Conservation (phyloP, 2,888 invertebrate species). For the Hylaea fasciaria region DNA sequence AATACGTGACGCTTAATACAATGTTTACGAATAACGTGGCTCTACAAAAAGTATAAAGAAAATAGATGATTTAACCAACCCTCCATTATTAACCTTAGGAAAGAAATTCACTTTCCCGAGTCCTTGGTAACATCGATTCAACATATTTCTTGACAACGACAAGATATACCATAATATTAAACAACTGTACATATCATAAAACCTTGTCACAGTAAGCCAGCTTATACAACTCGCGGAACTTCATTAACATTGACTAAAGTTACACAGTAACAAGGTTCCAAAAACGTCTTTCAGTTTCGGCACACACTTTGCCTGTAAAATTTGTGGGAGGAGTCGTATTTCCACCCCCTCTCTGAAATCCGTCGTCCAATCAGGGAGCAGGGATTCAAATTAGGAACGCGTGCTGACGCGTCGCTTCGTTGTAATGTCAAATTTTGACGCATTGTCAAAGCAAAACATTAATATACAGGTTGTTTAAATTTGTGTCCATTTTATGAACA, state of each 20-base stretch:
- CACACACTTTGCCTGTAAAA: constrained; percentile 56
- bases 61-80: too few relatives aligned
- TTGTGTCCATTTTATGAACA: too few relatives aligned
- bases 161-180: neutral
- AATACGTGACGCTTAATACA: too few relatives aligned
- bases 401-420: constrained; percentile 70
- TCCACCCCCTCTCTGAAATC: constrained; percentile 42
- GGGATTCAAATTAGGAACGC: constrained; percentile 68
- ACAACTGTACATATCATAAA: neutral
- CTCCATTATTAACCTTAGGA: neutral
- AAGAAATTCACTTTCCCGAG: constrained; percentile 26
- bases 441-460: constrained; percentile 65
- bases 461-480: constrained; percentile 55
- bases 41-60: too few relatives aligned
- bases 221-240: neutral
- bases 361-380: constrained; percentile 58
- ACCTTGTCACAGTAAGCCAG: constrained; percentile 1
- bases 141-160: constrained; percentile 11
- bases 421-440: constrained; percentile 70
- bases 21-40: too few relatives aligned
- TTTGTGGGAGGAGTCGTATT: constrained; percentile 50
- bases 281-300: constrained; percentile 29
- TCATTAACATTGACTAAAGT: neutral
- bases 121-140: constrained; percentile 21
- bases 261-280: constrained; percentile 11